Evolutionary conservation across 2,797 vertebrate species (phyloP), one percentile per base, ranked within the genome.

Genomic region (Dermochelys coriacea): DNA sequence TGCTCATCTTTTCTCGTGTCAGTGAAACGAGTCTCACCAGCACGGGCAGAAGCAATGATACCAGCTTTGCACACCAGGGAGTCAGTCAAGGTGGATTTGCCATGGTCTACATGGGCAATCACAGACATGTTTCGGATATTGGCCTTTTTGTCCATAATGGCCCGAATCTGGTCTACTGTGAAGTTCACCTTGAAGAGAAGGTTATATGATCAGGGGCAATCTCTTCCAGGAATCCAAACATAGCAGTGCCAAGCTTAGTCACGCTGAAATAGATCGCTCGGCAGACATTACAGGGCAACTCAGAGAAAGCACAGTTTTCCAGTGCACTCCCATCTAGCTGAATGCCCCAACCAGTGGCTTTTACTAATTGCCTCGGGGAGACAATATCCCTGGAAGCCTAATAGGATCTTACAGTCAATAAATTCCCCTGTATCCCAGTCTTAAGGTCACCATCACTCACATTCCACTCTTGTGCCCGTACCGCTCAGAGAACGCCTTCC

Each of bases 101-200:
- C 99, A 0, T 99, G 99, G 95, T 99, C 99, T 14, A 99, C 99
- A 2, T 99, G 99, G 8, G 99, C 99, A 23, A 99, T 99, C 98
- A 99, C 99, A 0, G 99, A 99, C 99, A 99, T 99, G 98, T 99
- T 99, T 84, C 99, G 98, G 98, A 99, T 99, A 97, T 99, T 99
- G 97, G 99, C 98, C 98, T 99, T 99, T 94, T 99, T 99, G 99
- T 99, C 99, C 99, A 99, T 99, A 98, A 99, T 99, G 98, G 97
- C 96, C 98, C 99, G 98, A 98, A 99, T 99, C 98, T 99, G 99
- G 97, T 99, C 99, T 96, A 99, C 98, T 4, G 99, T 99, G 97
- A 99, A 99, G 98, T 99, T 99, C 98, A 99, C 99, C 99, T 99
- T 96, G 89, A 93, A 6, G 5, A 15, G 49, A 2, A 2, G 25